Conservation (phyloP, 2,797 vertebrate species). For the Gymnoscopelus microlampas region DNA sequence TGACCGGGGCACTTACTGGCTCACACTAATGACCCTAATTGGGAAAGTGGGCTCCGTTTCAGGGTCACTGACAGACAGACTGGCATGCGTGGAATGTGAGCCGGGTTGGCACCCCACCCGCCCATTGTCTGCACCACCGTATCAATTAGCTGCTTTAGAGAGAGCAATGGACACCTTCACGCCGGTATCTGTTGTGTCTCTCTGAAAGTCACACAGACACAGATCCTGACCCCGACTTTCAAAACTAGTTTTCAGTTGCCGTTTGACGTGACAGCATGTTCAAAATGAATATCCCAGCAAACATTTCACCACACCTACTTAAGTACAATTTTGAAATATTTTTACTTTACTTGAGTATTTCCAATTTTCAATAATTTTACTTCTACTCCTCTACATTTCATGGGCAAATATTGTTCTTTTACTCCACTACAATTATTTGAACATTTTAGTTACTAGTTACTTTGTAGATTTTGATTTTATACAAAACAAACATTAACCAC, state of each 20-base stretch:
- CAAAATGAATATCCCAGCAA: neutral
- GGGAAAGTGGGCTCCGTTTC: conserved; percentile 81
- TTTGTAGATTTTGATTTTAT: no score
- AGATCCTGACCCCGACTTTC: conserved; percentile 7
- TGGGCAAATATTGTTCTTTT: no score
- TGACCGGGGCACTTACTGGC: conserved; percentile 77
- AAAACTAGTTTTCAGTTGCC: conserved; percentile 1
- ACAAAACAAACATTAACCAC: no score
- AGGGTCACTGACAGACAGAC: conserved; percentile 76
- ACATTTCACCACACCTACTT: neutral
- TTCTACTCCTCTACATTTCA: no score
- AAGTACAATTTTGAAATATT: no score
- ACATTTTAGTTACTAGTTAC: no score
- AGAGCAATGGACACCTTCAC: conserved; percentile 53
- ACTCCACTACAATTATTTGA: no score
- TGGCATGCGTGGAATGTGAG: conserved; percentile 78
- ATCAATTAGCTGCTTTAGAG: conserved; percentile 55
- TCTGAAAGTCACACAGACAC: conserved; percentile 29
- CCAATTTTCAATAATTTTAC: no score
- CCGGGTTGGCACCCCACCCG: conserved; percentile 59
- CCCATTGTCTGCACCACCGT: conserved; percentile 60
- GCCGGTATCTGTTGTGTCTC: conserved; percentile 22
- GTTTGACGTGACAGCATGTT: neutral
- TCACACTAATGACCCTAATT: conserved; percentile 80
- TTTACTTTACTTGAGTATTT: no score